phyloP scores from a whole-genome alignment of 2,797 vertebrate species.

The Thunnus albacares region DNA sequence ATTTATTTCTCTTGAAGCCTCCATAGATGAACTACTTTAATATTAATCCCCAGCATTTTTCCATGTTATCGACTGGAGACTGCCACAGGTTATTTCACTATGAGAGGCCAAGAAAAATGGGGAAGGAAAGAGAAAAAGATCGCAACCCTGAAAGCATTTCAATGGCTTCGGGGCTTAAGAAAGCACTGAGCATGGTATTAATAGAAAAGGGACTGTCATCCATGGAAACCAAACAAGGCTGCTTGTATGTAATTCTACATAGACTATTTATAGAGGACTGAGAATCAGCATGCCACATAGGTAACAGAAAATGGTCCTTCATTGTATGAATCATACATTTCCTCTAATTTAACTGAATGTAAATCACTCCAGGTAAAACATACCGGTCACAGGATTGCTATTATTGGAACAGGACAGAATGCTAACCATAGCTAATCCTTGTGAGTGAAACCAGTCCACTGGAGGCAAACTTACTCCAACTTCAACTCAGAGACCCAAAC shows the following conservation, averaged over 20 bases:
- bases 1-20: constrained; percentile 46
- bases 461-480: constrained; percentile 39
- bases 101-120: constrained; percentile 45
- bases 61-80: constrained; percentile 66
- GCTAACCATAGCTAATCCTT: constrained; percentile 26
- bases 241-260: constrained; percentile 39
- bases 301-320: not conserved
- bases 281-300: constrained; percentile 6
- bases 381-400: constrained; percentile 1
- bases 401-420: not conserved
- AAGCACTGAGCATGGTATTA: constrained; percentile 54
- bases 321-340: not conserved
- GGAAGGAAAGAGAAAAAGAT: constrained; percentile 28
- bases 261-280: constrained; percentile 36
- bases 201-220: constrained; percentile 59
- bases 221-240: constrained; percentile 58
- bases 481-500: constrained; percentile 37
- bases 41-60: constrained; percentile 54
- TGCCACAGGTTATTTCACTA: constrained; percentile 66
- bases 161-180: constrained; percentile 57
- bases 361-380: constrained; percentile 22
- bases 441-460: constrained; percentile 22
- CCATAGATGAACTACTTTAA: constrained; percentile 52
- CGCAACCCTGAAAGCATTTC: constrained; percentile 63
- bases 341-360: not conserved